These are phyloP conservation scores for Trachelus troglodyta DNA, from an alignment of 2,888 invertebrate species.

Conservation along the genomic window DNA sequence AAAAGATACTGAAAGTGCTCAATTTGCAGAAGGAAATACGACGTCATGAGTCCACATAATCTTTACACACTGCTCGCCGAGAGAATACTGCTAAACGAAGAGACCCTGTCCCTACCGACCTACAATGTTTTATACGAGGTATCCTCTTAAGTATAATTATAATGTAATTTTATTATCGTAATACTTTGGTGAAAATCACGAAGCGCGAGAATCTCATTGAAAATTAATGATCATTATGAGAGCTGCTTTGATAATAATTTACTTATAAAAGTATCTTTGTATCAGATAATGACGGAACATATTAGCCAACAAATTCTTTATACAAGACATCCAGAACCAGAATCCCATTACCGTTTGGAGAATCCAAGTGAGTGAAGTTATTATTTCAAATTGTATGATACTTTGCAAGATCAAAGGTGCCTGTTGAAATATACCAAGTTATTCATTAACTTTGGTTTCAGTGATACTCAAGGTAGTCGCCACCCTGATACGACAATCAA, in stretches of 20 bases:
- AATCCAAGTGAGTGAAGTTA: constrained; percentile 85
- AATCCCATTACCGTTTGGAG: constrained; percentile 93
- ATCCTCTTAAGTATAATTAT: constrained; percentile 20
- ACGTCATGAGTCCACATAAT: constrained; percentile 99
- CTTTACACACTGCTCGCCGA: constrained; percentile 96
- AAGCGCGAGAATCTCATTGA: neutral
- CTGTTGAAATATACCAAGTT: neutral
- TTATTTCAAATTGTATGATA: constrained; percentile 1
- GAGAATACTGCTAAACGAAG: constrained; percentile 88
- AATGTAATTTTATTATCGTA: constrained; percentile 13
- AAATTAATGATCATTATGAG: neutral
- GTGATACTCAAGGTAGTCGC: constrained; percentile 99
- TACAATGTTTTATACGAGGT: constrained; percentile 98
- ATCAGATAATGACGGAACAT: constrained; percentile 92
- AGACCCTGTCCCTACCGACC: constrained; percentile 90
- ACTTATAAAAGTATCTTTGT: constrained; percentile 22
- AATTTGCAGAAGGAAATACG: constrained; percentile 89
- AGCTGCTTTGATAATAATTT: neutral
- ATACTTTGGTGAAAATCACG: neutral
- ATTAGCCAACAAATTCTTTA: constrained; percentile 95
- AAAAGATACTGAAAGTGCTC: constrained; percentile 5
- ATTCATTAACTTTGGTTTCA: constrained; percentile 63
- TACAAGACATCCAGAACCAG: constrained; percentile 94
- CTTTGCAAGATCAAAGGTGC: neutral
- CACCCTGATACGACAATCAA: constrained; percentile 95